These are phyloP conservation scores for Etheostoma spectabile DNA, from an alignment of 2,113 vertebrate genomes.

Conservation along the genomic window DNA sequence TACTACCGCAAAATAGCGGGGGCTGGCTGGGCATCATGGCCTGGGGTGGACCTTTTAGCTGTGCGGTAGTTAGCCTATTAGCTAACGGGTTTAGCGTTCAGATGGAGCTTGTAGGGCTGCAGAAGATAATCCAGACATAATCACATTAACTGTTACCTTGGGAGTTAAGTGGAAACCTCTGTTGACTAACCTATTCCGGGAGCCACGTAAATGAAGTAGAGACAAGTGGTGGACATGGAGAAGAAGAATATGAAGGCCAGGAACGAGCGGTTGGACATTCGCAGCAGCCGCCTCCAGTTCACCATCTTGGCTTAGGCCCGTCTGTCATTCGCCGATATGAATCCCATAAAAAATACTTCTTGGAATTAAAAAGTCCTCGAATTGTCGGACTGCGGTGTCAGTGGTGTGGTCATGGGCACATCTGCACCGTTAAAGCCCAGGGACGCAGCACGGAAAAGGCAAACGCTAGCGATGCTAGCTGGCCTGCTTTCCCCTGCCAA, in stretches of 20 bases:
- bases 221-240: constrained; percentile 94
- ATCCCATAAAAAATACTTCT: constrained; percentile 77
- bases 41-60: background rate
- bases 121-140: constrained; percentile 44
- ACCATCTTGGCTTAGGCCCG: constrained; percentile 85
- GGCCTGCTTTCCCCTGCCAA: constrained; percentile 68
- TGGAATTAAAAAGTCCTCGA: constrained; percentile 55
- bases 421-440: constrained; percentile 54
- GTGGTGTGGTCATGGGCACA: constrained; percentile 58
- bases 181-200: constrained; percentile 92
- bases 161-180: background rate
- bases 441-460: constrained; percentile 52
- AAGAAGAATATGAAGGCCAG: constrained; percentile 96
- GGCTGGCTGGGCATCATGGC: background rate
- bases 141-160: constrained; percentile 37
- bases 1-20: background rate
- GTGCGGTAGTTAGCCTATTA: constrained; percentile 29
- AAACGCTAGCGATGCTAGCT: constrained; percentile 56
- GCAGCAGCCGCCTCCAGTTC: constrained; percentile 88
- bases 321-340: constrained; percentile 63
- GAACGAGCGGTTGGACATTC: constrained; percentile 94
- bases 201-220: constrained; percentile 97
- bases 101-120: background rate
- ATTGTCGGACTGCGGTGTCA: constrained; percentile 20
- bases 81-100: constrained; percentile 7